Evolutionary conservation across 2,797 vertebrate species (phyloP), one percentile per base, ranked within the genome.

Genomic region (Peromyscus eremicus): DNA sequence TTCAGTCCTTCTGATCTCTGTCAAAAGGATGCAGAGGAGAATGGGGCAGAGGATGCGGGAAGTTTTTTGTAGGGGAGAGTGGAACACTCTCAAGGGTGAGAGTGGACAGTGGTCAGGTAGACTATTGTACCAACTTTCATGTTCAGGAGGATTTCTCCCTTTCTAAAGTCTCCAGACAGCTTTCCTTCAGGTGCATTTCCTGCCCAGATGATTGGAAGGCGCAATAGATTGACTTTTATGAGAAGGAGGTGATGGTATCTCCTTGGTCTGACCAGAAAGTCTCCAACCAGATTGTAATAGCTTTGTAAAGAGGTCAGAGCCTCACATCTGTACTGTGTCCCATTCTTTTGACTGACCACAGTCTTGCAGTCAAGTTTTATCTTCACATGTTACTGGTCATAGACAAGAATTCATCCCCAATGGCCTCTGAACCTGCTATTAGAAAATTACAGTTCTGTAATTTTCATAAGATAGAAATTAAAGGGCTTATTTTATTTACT

Each of bases 391-490:
- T 75, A 8, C 27, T 46, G 6, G 1, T 34, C 40, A 34, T 25
- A 34, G 73, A 27, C 40, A 76, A 46, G 11, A n/a, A 29, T 75
- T 71, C 71, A 76, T 55, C 71, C 40, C 55, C 86, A 27, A 3
- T 25, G 57, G 19, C 40, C 40, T 76, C 40, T 6, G 6, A 76
- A 23, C 55, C 87, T 16, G 27, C 11, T 8, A 25, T 16, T 34
- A 76, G 52, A 19, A 23, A 62, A 17, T 17, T 62, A 60, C 6
- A 62, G 37, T 46, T 23, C 21, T 21, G 80, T 77, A 29, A 43
- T 88, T 87, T 94, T 76, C 43, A n/a, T 60, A 86, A 96, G 68
- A 70, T 40, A 27, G 49, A 94, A 91, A 34, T 55, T n/a, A 9
- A 52, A 25, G 52, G 29, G 40, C 40, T 86, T 88, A 34, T 86